Evolutionary conservation across 1,140 invertebrate species (phyloP).

Genomic region (Paraescarpia echinospica): DNA sequence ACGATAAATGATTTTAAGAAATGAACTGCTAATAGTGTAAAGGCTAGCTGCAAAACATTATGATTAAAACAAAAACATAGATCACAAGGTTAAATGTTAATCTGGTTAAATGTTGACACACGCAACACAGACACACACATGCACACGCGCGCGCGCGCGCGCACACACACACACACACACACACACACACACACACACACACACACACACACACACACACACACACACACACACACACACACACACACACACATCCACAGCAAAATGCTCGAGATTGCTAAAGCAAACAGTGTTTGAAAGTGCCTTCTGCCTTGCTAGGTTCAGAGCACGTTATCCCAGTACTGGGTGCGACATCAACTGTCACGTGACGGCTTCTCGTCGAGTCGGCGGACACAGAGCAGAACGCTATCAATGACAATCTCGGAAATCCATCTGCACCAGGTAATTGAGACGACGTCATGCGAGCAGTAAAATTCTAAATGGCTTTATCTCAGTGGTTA

Average conservation of each 20-base stretch:
- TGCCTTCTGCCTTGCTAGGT: background rate
- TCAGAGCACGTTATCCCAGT: background rate
- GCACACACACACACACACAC: background rate
- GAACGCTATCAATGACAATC: background rate
- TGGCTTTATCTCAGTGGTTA: background rate
- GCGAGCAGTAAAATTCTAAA: background rate
- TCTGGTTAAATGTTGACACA: too few relatives aligned
- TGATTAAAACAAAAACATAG: too few relatives aligned
- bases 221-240: slow-evolving; percentile 5
- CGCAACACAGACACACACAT: too few relatives aligned
- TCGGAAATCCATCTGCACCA: background rate
- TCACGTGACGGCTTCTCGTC: background rate
- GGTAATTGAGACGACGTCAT: background rate
- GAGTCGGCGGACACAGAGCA: background rate
- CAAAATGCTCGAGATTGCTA: background rate
- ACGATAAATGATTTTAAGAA: too few relatives aligned
- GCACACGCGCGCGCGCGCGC: background rate
- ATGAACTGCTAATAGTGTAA: too few relatives aligned
- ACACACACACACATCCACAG: slow-evolving; percentile 5
- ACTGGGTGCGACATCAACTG: background rate
- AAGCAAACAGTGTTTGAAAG: background rate
- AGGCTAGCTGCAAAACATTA: too few relatives aligned
- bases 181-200: slow-evolving; percentile 23
- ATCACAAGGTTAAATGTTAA: too few relatives aligned
- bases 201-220: slow-evolving; percentile 17